Percentiles rank a stretch among this genome's conserved stretches.
Conservation (phyloP, 2,888 invertebrate genomes). For the Drosophila nr. perissopoda region DNA sequence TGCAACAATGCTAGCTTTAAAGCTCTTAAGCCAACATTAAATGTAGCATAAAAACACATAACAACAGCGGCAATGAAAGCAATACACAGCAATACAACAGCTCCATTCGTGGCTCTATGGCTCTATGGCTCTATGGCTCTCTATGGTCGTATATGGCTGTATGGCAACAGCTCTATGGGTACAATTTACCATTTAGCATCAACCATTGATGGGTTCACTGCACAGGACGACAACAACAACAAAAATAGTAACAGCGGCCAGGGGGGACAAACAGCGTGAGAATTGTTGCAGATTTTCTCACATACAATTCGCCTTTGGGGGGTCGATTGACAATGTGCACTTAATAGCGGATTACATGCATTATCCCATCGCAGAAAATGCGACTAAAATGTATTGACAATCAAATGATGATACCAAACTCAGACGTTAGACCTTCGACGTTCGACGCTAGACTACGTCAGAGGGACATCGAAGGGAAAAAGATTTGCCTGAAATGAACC, state of each 20-base stretch:
- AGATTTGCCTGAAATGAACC: constrained; percentile 47
- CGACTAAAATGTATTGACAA: constrained; percentile 81
- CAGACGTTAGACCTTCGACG: constrained; percentile 50
- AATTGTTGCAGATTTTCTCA: constrained; percentile 81
- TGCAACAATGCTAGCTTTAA: constrained; percentile 82
- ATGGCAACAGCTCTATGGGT: constrained; percentile 44
- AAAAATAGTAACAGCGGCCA: constrained; percentile 43
- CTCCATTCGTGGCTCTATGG: constrained; percentile 23
- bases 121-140: constrained; percentile 20
- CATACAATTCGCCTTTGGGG: constrained; percentile 63
- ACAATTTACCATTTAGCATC: constrained; percentile 64
- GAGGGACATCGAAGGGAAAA: constrained; percentile 6
- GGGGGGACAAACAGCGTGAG: constrained; percentile 74
- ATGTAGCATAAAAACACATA: constrained; percentile 84
- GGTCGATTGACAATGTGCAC: constrained; percentile 78
- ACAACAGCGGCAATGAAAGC: constrained; percentile 61
- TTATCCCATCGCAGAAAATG: constrained; percentile 79
- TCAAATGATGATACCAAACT: constrained; percentile 80
- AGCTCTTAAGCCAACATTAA: constrained; percentile 84
- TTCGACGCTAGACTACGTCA: constrained; percentile 33
- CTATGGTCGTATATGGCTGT: constrained; percentile 20
- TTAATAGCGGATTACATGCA: constrained; percentile 84
- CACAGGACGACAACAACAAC: constrained; percentile 55
- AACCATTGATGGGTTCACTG: constrained; percentile 73
- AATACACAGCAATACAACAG: constrained; percentile 30